Base-by-base conservation (phyloP, 1,140 invertebrate genomes). In the Aphidius ervi region DNA sequence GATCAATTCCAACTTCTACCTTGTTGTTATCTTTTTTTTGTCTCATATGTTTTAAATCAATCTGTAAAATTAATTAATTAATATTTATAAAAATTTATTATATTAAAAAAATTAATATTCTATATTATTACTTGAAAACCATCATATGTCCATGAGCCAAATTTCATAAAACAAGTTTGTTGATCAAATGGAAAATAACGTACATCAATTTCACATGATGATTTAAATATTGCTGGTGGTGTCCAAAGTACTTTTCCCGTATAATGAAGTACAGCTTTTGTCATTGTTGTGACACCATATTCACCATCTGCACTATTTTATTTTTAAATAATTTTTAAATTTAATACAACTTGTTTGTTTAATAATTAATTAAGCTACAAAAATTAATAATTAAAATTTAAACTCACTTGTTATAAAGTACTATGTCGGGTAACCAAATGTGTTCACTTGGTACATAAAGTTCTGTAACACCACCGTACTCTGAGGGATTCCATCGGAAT, bases 111-210 rank as follows among this genome's bases (percentile, higher is more conserved):
- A n/a, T n/a, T n/a, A n/a, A n/a, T n/a, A n/a, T n/a, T n/a, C n/a
- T n/a, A n/a, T 37, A 53, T 41, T 23, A 67, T 62, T 81, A 95
- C 90, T 86, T 95, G 91, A 78, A 92, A 90, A 49, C 95, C 95
- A 72, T 98, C 95, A 75, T 98, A 99, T 3, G 94, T 97, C 97
- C 97, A 99, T 0, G 94, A 97, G 5, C 96, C 97, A 71, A 97
- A 97, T 67, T 95, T 96, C 88, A 97, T 91, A 77, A 94, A 93
- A 77, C 94, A 97, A 0, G 91, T 93, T 76, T 99, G 97, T 70
- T 97, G 91, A 81, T 98, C 96, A 74, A 97, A 98, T 1, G 95
- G 95, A 80, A 99, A 98, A 76, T 96, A 94, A 50, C 91, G 85
- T 1, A 98, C 94, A 75, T 98, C 94, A 60, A 97, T 95, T 80